Percentiles rank a stretch among this genome's conserved stretches.
Conservation (phyloP, 2,113 vertebrate species). For the Heterotilapia buettikoferi region DNA sequence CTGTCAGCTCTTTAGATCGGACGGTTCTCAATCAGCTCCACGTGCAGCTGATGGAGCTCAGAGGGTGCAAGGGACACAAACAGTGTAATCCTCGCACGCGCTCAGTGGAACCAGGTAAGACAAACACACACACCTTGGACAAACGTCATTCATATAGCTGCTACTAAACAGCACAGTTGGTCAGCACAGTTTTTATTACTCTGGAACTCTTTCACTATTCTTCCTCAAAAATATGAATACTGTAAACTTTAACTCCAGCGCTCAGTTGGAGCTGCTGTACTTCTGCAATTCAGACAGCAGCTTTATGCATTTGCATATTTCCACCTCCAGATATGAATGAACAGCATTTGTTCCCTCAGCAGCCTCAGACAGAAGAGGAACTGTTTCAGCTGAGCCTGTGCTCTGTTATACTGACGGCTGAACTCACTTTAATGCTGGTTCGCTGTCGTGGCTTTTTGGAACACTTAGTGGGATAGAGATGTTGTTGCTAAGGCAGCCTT, state of each 20-base stretch:
- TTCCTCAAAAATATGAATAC: background rate
- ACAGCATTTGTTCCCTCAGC: background rate
- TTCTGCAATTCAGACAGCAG: background rate
- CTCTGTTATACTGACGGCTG: background rate
- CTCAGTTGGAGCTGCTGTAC: background rate
- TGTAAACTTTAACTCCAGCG: background rate
- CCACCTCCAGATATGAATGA: background rate
- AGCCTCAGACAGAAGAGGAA: background rate
- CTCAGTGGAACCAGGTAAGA: conserved; percentile 84
- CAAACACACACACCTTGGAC: background rate
- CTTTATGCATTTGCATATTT: background rate
- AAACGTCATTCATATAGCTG: background rate
- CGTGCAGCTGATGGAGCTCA: conserved; percentile 89
- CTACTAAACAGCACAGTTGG: accelerated
- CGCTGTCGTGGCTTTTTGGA: accelerated
- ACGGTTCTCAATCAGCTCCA: conserved; percentile 87
- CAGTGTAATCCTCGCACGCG: conserved; percentile 80
- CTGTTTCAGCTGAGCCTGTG: background rate
- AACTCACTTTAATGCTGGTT: background rate
- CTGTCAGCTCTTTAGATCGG: conserved; percentile 83
- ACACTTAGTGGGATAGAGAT: background rate
- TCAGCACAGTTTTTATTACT: accelerated
- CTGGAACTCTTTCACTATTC: accelerated
- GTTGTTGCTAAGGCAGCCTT: background rate
- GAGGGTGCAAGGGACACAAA: conserved; percentile 88